Conservation (phyloP, 2,888 invertebrate genomes). For the Erebia aethiops region DNA sequence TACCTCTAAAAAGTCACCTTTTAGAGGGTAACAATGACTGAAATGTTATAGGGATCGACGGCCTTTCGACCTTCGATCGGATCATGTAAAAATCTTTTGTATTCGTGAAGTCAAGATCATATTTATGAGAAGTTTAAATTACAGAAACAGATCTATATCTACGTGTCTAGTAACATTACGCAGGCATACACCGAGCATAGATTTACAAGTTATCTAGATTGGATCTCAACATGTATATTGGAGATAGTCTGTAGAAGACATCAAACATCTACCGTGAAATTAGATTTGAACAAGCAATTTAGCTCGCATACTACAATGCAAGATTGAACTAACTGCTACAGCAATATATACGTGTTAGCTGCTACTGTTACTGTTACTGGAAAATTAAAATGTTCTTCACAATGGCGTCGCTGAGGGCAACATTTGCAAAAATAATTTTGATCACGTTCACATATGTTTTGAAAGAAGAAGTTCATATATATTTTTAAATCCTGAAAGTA, state of each 20-base stretch:
- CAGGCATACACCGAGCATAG: not conserved
- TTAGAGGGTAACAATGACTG: not conserved
- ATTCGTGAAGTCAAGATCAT: not conserved
- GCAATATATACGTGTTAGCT: too few relatives aligned
- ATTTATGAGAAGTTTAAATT: not conserved
- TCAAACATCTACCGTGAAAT: not conserved
- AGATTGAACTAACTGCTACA: not conserved
- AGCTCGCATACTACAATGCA: not conserved
- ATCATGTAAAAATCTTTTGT: not conserved
- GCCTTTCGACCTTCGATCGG: not conserved
- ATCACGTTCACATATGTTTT: not conserved
- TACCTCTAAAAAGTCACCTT: not conserved
- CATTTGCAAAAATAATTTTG: not conserved
- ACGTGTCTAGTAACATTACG: not conserved
- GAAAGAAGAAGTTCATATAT: not conserved
- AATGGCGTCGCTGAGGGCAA: slow-evolving; percentile 13
- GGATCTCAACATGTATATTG: not conserved
- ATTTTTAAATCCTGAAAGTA: too few relatives aligned
- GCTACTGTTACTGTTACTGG: not conserved
- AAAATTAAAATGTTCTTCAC: not conserved
- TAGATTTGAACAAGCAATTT: not conserved
- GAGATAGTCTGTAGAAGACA: not conserved
- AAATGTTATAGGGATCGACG: not conserved
- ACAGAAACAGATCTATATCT: not conserved
- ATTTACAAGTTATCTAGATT: slow-evolving; percentile 1